Conservation (phyloP, 2,113 vertebrate genomes). For the Coregonus clupeaformis region DNA sequence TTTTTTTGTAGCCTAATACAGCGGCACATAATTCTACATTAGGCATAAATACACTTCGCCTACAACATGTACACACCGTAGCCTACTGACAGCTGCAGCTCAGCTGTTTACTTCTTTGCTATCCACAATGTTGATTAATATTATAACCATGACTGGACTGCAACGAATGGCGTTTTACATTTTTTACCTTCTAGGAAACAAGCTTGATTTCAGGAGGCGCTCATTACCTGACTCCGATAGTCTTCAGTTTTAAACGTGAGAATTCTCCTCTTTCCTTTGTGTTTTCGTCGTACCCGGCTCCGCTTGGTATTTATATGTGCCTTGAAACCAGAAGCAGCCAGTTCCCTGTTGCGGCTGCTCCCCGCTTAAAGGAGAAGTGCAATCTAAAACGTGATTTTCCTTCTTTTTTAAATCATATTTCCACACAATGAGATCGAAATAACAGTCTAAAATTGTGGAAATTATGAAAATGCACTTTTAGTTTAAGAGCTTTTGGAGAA, state of each 20-base stretch:
- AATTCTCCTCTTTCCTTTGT: slow-evolving; percentile 61
- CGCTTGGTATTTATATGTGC: slow-evolving; percentile 74
- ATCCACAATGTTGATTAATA: slow-evolving; percentile 1
- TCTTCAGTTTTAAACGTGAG: slow-evolving; percentile 64
- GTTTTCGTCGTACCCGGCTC: slow-evolving; percentile 59
- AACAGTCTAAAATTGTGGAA: too few relatives aligned
- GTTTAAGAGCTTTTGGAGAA: too few relatives aligned
- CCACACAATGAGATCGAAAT: too few relatives aligned
- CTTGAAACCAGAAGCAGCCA: slow-evolving; percentile 81
- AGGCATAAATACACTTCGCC: not conserved
- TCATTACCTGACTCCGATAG: slow-evolving; percentile 72
- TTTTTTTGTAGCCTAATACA: not conserved
- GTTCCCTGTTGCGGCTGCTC: slow-evolving; percentile 64
- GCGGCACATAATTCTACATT: not conserved
- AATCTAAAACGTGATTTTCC: too few relatives aligned
- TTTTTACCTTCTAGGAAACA: not conserved
- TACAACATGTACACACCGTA: not conserved
- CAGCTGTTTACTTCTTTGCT: slow-evolving; percentile 30
- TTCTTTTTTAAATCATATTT: too few relatives aligned
- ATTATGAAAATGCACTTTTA: too few relatives aligned
- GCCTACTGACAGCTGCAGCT: slow-evolving; percentile 17
- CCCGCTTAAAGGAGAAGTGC: slow-evolving; percentile 37
- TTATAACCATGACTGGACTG: not conserved
- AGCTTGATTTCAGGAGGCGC: not conserved
- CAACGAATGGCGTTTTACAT: not conserved